phyloP scores from a whole-genome alignment of 2,113 vertebrate species.

The Actenoides hombroni region DNA sequence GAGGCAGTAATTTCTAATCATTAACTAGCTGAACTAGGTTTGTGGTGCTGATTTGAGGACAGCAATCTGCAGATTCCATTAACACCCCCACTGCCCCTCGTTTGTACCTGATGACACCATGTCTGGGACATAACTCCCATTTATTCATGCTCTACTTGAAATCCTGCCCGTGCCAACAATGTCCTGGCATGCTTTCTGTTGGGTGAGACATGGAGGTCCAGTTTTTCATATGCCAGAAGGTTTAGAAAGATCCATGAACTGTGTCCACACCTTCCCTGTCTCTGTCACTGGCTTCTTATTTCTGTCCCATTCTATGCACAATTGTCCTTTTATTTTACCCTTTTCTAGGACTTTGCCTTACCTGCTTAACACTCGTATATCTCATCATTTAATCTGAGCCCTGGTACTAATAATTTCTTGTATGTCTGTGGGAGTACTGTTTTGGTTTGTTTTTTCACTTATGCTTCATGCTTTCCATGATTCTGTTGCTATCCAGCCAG shows the following conservation, averaged over 20 bases:
- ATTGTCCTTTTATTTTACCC: not conserved
- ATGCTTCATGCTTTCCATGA: not conserved
- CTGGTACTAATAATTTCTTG: not conserved
- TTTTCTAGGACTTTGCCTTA: not conserved
- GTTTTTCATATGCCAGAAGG: not conserved
- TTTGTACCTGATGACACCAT: not conserved
- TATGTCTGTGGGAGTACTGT: not conserved
- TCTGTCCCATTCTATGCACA: not conserved
- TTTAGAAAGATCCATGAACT: not conserved
- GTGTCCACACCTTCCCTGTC: not conserved
- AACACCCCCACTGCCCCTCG: not conserved
- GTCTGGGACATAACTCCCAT: not conserved
- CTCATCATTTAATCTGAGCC: not conserved
- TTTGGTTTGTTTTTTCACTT: not conserved
- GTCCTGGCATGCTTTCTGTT: not conserved
- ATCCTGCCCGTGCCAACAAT: not conserved
- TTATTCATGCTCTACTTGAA: not conserved
- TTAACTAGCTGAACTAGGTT: conserved; percentile 40
- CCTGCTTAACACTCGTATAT: not conserved
- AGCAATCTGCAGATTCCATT: not conserved
- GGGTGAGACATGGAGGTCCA: not conserved
- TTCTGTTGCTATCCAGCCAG: not conserved
- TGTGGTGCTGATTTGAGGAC: not conserved
- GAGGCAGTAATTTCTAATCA: conserved; percentile 44
- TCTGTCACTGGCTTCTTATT: not conserved